A percentile compares a stretch with the other conserved stretches of the same genome.
These are phyloP conservation scores for Heteromurus nitidus DNA, from an alignment of 2,888 invertebrate species.

Conservation along the genomic window DNA sequence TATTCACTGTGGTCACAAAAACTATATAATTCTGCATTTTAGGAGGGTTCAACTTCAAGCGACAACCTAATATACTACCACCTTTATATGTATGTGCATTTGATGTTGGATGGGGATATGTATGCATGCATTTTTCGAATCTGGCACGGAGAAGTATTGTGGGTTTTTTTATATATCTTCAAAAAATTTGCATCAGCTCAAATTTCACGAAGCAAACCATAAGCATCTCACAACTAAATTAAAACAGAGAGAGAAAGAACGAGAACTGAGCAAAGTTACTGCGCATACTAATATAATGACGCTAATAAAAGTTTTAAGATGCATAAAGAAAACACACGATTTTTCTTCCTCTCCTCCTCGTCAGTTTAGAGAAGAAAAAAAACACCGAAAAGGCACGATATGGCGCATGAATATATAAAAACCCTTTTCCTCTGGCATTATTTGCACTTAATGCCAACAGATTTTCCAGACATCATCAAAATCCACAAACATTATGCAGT, in stretches of 20 bases:
- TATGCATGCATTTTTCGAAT: too few species aligned
- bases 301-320: slow-evolving; percentile 45
- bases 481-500: too few species aligned
- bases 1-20: too few species aligned
- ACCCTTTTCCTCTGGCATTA: not conserved
- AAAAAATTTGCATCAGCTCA: slow-evolving; percentile 36
- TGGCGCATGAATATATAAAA: too few species aligned
- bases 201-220: not conserved
- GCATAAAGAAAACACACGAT: slow-evolving; percentile 32
- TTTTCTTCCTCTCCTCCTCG: not conserved
- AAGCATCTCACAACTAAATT: too few species aligned
- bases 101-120: not conserved
- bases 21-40: too few species aligned
- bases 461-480: slow-evolving; percentile 12
- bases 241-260: too few species aligned
- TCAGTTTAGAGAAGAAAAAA: not conserved
- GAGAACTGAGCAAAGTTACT: not conserved
- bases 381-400: slow-evolving; percentile 29
- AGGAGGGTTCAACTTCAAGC: too few species aligned
- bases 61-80: too few species aligned
- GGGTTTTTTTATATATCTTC: slow-evolving; percentile 36
- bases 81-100: too few species aligned
- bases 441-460: slow-evolving; percentile 9
- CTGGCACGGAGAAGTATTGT: not conserved
- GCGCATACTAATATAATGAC: slow-evolving; percentile 18